Base-by-base conservation (phyloP, 2,888 invertebrate species). In the Orchestes rusci region DNA sequence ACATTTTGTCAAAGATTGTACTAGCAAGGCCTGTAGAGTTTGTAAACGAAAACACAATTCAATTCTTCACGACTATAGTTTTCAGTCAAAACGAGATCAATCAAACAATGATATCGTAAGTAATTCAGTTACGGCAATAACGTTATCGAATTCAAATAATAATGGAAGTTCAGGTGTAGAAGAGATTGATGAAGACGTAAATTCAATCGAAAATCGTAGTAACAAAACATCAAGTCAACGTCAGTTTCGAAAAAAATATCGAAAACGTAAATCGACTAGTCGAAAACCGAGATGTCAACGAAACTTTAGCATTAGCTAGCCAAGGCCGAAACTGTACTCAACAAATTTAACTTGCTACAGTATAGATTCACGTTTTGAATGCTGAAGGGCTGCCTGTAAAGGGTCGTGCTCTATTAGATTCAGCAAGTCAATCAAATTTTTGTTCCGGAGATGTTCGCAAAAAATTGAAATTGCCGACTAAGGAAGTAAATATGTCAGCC, bases 391-490 rank as follows among this genome's bases (percentile, higher is more conserved):
- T n/a, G n/a, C 17, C 17, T 12, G 15, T 43, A 12, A 37, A 40
- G 29, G 43, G 43, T 19, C 27, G 46, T 4, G 50, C 46, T n/a
- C 38, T 48, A 13, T 32, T 51, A 16, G 51, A 48, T 28, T 44
- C 48, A 2, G 48, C 39, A n/a, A 41, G 33, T 19, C 46, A 43
- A 18, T 50, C 47, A 7, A 47, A 43, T 33, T 50, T 50, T 38
- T 36, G 35, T 33, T 27, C 35, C 5, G 13, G 10, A 20, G n/a
- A 38, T 15, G 29, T 48, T 23, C 33, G 16, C 12, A 13, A 44
- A n/a, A 12, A 17, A 12, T 17, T 51, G 28, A 35, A 40, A 4
- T 31, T 51, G 16, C 29, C 23, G 3, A 16, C 16, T 4, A 20
- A 23, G 8, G 2, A 2, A 1, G 19, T 43, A 13, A 47, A 50